A percentile compares a stretch with the other conserved stretches of the same genome.
These are phyloP conservation scores for Anseranas semipalmata DNA, from an alignment of 2,113 vertebrate genomes.

Conservation along the genomic window DNA sequence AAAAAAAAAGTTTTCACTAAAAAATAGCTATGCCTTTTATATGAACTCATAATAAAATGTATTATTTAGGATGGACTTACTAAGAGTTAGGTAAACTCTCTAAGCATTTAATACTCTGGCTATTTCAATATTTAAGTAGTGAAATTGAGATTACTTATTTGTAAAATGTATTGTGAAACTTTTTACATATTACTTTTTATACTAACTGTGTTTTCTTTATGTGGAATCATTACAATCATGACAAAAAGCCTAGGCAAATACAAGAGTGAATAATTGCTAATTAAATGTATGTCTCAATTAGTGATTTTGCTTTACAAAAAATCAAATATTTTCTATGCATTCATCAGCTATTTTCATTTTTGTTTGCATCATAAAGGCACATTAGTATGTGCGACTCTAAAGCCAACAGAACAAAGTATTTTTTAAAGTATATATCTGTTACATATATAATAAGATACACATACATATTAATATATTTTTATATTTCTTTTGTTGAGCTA, in stretches of 20 bases:
- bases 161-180: background rate
- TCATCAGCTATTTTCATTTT: background rate
- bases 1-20: background rate
- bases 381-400: background rate
- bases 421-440: background rate
- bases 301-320: background rate
- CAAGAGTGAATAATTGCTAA: background rate
- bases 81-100: background rate
- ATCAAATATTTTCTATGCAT: background rate
- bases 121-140: background rate
- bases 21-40: background rate
- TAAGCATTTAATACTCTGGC: background rate
- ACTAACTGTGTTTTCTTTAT: background rate
- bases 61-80: background rate
- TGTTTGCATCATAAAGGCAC: background rate
- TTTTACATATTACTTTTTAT: background rate
- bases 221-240: background rate
- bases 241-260: background rate
- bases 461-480: background rate
- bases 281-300: background rate
- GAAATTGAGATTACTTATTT: background rate
- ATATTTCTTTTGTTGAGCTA: background rate
- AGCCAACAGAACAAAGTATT: background rate
- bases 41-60: background rate
- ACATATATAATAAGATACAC: background rate